phyloP scores from a whole-genome alignment of 2,113 vertebrate genomes.

The Polyodon spathula region DNA sequence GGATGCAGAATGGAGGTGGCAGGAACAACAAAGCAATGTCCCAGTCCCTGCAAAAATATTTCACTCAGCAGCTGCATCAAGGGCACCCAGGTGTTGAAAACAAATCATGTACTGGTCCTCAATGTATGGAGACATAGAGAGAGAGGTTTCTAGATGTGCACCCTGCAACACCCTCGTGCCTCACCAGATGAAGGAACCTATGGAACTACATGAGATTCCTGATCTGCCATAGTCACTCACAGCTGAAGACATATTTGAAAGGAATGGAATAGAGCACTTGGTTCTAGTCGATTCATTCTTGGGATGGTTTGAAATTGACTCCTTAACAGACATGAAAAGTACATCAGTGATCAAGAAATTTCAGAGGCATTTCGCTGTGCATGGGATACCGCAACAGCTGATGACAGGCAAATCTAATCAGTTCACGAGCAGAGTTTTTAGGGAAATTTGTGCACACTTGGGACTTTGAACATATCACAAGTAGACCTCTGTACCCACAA shows the following conservation, averaged over 20 bases:
- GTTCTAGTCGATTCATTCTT: background rate
- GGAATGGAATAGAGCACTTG: background rate
- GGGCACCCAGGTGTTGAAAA: constrained; percentile 1
- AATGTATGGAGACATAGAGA: constrained; percentile 6
- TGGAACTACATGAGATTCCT: constrained; percentile 3
- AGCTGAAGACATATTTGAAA: background rate
- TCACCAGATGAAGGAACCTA: constrained; percentile 8
- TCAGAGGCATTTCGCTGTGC: background rate
- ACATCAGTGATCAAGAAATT: background rate
- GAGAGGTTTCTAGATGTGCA: background rate
- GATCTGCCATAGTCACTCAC: constrained; percentile 3
- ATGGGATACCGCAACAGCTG: background rate
- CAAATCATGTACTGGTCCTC: constrained; percentile 11
- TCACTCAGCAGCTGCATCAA: constrained; percentile 16
- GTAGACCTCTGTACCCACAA: background rate
- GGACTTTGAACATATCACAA: background rate
- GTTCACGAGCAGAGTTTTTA: background rate
- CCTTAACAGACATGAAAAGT: background rate
- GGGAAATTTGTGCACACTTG: background rate
- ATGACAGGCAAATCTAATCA: background rate
- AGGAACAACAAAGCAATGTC: background rate
- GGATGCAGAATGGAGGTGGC: background rate
- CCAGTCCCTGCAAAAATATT: background rate
- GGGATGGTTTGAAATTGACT: background rate
- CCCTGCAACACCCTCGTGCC: background rate